phyloP scores from a whole-genome alignment of 2,888 invertebrate species.

The Oegoconia quadripuncta region DNA sequence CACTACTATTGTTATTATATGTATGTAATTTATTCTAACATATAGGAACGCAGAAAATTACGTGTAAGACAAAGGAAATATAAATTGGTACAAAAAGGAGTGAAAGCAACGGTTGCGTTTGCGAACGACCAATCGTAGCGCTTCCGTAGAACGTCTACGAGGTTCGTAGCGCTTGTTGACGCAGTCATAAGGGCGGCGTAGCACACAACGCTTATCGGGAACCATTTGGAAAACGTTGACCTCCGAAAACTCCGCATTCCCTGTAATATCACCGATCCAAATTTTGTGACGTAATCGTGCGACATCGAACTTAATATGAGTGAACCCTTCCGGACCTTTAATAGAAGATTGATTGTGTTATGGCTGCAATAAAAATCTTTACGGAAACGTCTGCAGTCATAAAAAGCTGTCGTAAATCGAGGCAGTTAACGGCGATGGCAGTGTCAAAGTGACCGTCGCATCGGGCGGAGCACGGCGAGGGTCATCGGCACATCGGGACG shows the following conservation, averaged over 20 bases:
- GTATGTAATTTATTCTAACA: constrained; percentile 1
- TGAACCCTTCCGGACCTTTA: constrained; percentile 13
- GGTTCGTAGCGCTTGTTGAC: constrained; percentile 60
- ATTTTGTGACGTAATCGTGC: constrained; percentile 10
- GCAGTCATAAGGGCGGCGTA: constrained; percentile 56
- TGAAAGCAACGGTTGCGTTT: constrained; percentile 22
- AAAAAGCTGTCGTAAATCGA: constrained; percentile 25
- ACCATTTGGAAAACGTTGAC: constrained; percentile 48
- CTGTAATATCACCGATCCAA: background rate
- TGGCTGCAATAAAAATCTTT: constrained; percentile 35
- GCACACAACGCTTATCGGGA: constrained; percentile 53
- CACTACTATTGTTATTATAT: too few relatives aligned
- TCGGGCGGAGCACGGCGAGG: constrained; percentile 16
- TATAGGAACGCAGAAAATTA: constrained; percentile 5
- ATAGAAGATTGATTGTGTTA: constrained; percentile 24
- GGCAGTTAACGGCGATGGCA: constrained; percentile 12
- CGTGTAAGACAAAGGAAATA: constrained; percentile 38
- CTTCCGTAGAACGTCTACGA: constrained; percentile 62
- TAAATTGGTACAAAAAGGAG: constrained; percentile 34
- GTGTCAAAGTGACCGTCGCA: constrained; percentile 21
- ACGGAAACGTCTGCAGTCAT: constrained; percentile 39
- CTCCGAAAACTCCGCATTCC: constrained; percentile 49
- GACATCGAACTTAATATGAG: constrained; percentile 8
- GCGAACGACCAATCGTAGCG: constrained; percentile 52
- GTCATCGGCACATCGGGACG: too few relatives aligned